Base-by-base conservation (phyloP, 2,888 invertebrate genomes). In the Pogonocherus hispidulus region DNA sequence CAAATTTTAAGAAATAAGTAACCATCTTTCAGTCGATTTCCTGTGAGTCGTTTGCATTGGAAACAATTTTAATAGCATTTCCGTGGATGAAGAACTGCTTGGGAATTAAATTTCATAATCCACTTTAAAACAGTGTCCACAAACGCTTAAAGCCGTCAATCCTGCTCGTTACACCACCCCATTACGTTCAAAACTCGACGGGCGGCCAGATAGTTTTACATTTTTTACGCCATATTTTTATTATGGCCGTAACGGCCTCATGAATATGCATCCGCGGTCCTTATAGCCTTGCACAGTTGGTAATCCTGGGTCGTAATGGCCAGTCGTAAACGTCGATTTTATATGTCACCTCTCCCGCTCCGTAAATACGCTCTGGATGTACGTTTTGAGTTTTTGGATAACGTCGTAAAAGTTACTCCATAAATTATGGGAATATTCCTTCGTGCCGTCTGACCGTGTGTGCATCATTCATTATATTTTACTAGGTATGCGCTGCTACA, bases 271-370 rank as follows among this genome's bases (percentile, higher is more conserved):
- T 62, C 27, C 32, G 9, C 32, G n/a, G 62, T 49, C 62, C 62
- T 51, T 51, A 51, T 19, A 18, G 32, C 51, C 51, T 37, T 51
- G 37, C 62, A 51, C 62, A 62, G 62, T 62, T 35, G 59, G 59
- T 59, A 55, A 55, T 55, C 55, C 55, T 37, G 32, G 46, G 9
- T 6, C 14, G 32, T 66, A 66, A 66, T 55, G 47, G 66, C 18
- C 32, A 18, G 67, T 63, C 62, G 41, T 67, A 67, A 67, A 67
- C 51, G 67, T 52, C 67, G 55, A 63, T 67, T 67, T 67, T 67
- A 67, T 67, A 55, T 62, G 62, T 67, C 63, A 67, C 56, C 62
- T 67, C 55, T 67, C 41, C n/a, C 47, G 22, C 55, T 47, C 55
- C 47, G 46, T 63, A 55, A 67, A 63, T 67, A 62, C 49, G 19